Evolutionary conservation across 1,140 invertebrate genomes (phyloP), one percentile per base, ranked within the genome.

Genomic region (Musca domestica): DNA sequence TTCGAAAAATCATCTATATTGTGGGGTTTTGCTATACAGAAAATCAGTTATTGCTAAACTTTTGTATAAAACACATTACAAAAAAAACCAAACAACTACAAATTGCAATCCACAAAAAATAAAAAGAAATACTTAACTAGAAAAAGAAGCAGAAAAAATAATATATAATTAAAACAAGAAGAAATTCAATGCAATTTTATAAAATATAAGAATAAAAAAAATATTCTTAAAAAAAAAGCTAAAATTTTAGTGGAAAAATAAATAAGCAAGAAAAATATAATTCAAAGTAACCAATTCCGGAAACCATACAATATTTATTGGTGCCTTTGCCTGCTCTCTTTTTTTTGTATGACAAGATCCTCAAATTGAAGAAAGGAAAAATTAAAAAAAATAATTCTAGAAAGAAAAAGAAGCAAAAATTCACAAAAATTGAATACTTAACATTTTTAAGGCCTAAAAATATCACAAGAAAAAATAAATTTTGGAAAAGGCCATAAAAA

Each of bases 1-100:
- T n/a, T n/a, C n/a, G n/a, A 14, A 64, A 64, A 46, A 34, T 58
- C 54, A 58, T 58, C 12, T 58, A 58, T 58, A 58, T 58, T 58
- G 54, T 58, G 30, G 9, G 14, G 54, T 30, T 58, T 58, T 58
- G 23, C 30, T 58, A 58, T 58, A 58, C 54, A 58, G 54, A 66
- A 71, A 75, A 69, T 78, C 74, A 78, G 74, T 78, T 75, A 76
- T 74, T 76, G 76, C 76, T 78, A 65, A 78, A 78, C 76, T 76
- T 77, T 76, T 76, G 73, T 63, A 72, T 64, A 67, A 70, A 68
- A 41, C 51, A 54, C 49, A 51, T 48, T 54, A 66, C 51, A 23
- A 22, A 23, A 20, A 66, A 71, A 34, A 51, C 51, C 64, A 25
- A 22, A 54, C 30, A 19, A 19, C 30, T 23, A 67, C 19, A 66